These are phyloP conservation scores for Trochalopteron elliotii DNA, from an alignment of 2,113 vertebrate genomes.

Conservation along the genomic window DNA sequence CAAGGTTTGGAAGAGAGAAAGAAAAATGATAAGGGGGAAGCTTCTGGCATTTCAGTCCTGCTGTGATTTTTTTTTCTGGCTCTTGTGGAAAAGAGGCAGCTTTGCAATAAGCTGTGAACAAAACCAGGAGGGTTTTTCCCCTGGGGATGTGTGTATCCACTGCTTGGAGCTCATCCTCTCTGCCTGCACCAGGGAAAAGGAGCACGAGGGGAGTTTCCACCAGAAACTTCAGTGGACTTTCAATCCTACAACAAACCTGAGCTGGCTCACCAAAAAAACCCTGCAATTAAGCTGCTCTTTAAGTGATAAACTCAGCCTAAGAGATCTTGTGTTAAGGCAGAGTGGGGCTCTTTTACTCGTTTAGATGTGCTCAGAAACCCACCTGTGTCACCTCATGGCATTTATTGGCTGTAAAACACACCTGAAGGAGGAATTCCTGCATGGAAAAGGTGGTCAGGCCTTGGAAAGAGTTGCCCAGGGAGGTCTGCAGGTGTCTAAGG, in stretches of 20 bases:
- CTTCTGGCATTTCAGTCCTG: conserved; percentile 6
- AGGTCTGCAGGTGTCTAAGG: background rate
- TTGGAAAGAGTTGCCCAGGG: background rate
- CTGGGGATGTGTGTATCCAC: background rate
- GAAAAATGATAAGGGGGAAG: background rate
- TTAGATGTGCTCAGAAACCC: background rate
- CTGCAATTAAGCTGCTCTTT: background rate
- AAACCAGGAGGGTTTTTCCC: background rate
- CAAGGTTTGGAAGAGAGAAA: background rate
- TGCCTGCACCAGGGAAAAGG: fast-evolving
- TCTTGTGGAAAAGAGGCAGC: background rate
- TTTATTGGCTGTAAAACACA: background rate
- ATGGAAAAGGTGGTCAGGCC: background rate
- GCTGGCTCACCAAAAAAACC: background rate
- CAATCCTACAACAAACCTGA: background rate
- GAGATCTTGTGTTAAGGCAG: background rate
- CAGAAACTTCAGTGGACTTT: background rate
- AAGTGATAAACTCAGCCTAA: background rate
- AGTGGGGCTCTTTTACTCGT: background rate
- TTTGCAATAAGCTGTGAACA: background rate
- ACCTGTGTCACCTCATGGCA: background rate
- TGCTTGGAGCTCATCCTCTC: background rate
- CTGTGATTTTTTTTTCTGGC: background rate
- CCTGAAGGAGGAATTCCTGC: background rate
- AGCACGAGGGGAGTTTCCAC: background rate